Evolutionary conservation across 2,113 vertebrate species (phyloP).

Genomic region (Delphinapterus leucas): DNA sequence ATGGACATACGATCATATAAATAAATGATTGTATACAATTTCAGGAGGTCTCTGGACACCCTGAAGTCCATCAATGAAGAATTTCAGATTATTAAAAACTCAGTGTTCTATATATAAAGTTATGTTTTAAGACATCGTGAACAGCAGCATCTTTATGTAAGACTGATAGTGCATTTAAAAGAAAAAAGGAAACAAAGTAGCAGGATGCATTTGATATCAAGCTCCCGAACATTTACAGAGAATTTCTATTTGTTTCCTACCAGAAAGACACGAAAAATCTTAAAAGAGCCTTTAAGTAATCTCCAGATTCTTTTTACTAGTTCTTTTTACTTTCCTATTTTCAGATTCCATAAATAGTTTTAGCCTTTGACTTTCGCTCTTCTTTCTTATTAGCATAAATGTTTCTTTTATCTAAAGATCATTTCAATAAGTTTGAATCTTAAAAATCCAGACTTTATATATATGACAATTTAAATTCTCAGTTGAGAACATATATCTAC

Average conservation of each 20-base stretch:
- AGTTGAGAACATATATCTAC: background rate
- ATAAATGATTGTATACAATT: background rate
- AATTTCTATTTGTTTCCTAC: constrained; percentile 28
- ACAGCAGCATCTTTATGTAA: background rate
- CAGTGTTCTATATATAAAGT: background rate
- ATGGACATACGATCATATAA: background rate
- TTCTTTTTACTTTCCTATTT: constrained; percentile 16
- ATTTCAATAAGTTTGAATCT: constrained; percentile 41
- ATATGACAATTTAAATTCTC: constrained; percentile 32
- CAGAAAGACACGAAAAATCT: constrained; percentile 41
- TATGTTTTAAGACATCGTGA: background rate
- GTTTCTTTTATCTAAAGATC: constrained; percentile 1
- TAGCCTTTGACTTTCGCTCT: constrained; percentile 42
- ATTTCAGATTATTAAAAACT: background rate
- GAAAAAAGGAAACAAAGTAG: background rate
- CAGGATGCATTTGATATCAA: constrained; percentile 30
- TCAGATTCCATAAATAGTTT: constrained; percentile 44
- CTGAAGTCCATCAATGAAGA: background rate
- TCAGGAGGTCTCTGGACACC: background rate
- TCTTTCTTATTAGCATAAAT: constrained; percentile 33
- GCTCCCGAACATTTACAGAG: constrained; percentile 10
- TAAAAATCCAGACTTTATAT: background rate
- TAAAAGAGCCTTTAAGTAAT: constrained; percentile 49
- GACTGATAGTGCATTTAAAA: background rate
- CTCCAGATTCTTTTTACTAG: background rate